phyloP scores from a whole-genome alignment of 2,797 vertebrate species.

The Hylomyscus alleni region DNA sequence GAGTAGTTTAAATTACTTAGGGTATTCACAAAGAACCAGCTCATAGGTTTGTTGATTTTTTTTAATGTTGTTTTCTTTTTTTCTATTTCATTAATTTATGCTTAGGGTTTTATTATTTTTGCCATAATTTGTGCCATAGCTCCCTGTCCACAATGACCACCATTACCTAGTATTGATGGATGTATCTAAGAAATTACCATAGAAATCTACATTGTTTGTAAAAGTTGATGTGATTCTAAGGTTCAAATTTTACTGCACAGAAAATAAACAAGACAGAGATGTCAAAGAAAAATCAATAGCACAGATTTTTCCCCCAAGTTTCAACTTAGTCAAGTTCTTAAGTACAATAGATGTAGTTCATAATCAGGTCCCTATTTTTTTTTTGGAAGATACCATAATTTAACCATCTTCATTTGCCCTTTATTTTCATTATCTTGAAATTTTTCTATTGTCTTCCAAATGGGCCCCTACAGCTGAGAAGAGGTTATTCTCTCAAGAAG shows the following conservation, averaged over 20 bases:
- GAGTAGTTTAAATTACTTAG: background rate
- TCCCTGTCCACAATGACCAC: rapidly evolving
- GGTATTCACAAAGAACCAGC: background rate
- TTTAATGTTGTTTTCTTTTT: background rate
- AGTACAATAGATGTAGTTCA: background rate
- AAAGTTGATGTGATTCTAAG: background rate
- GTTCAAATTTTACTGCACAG: background rate
- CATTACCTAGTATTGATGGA: background rate
- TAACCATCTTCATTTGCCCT: background rate
- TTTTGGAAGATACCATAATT: background rate
- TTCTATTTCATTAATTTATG: background rate
- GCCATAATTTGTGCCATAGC: background rate
- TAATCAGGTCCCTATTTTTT: background rate
- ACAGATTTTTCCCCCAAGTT: background rate
- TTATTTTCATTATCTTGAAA: background rate
- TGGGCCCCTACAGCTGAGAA: background rate
- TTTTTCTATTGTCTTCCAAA: background rate
- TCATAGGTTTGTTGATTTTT: background rate
- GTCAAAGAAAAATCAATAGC: background rate
- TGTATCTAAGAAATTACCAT: background rate
- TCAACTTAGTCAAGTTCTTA: background rate
- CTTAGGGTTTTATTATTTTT: background rate
- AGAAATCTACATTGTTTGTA: background rate
- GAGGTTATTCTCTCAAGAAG: background rate
- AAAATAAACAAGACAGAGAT: background rate